A percentile compares a stretch with the other conserved stretches of the same genome.
phyloP scores from a whole-genome alignment of 1,140 invertebrate genomes.

The Chironomus tepperi region DNA sequence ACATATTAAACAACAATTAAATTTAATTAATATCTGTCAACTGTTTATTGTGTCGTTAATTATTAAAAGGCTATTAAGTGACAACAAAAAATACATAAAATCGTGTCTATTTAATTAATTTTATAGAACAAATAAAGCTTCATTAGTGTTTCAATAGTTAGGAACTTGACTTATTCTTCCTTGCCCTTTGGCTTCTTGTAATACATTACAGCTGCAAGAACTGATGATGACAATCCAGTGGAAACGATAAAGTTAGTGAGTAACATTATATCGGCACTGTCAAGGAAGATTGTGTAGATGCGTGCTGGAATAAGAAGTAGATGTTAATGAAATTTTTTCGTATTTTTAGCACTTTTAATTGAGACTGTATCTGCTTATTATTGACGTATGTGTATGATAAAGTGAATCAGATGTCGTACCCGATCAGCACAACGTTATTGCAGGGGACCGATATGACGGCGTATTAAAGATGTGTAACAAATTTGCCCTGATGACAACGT shows the following conservation, averaged over 20 bases:
- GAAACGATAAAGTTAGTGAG: slow-evolving; percentile 55
- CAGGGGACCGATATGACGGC: too few relatives aligned
- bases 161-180: neutral
- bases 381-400: too few relatives aligned
- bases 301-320: slow-evolving; percentile 46
- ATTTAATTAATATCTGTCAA: neutral
- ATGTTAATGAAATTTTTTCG: neutral
- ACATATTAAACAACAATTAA: slow-evolving; percentile 3
- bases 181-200: slow-evolving; percentile 38
- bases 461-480: too few relatives aligned
- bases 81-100: too few relatives aligned
- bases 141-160: too few relatives aligned
- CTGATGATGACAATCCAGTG: slow-evolving; percentile 48
- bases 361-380: too few relatives aligned
- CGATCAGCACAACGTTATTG: too few relatives aligned
- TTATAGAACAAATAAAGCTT: too few relatives aligned
- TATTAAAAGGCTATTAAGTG: too few relatives aligned
- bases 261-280: slow-evolving; percentile 54
- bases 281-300: slow-evolving; percentile 54
- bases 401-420: too few relatives aligned
- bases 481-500: too few relatives aligned
- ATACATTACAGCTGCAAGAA: slow-evolving; percentile 47
- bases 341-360: neutral
- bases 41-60: neutral
- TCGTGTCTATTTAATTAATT: too few relatives aligned